Evolutionary conservation across 2,797 vertebrate species (phyloP).

Genomic region (Muscicapa comitata): DNA sequence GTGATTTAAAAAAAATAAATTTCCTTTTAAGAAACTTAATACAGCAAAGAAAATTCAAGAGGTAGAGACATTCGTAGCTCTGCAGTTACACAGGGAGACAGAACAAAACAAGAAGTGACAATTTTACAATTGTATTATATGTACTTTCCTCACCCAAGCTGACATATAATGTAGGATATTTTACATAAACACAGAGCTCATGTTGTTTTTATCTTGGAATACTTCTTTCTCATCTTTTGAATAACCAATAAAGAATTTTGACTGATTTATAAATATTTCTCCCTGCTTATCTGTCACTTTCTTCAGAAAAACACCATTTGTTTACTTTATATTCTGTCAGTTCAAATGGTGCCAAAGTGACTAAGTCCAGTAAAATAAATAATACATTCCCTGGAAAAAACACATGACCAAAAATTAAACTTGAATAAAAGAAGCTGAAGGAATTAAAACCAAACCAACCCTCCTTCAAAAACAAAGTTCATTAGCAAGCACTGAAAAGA

Average conservation of each 20-base stretch:
- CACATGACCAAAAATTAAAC: neutral
- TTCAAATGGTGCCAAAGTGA: neutral
- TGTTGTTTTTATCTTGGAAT: neutral
- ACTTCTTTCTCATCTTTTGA: neutral
- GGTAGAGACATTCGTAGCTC: neutral
- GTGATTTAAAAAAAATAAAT: neutral
- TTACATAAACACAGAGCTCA: neutral
- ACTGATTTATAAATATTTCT: neutral
- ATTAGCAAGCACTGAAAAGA: neutral
- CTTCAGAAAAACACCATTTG: neutral
- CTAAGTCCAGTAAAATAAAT: constrained; percentile 11
- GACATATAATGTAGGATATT: neutral
- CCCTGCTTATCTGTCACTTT: neutral
- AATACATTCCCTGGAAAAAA: neutral
- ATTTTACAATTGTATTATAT: neutral
- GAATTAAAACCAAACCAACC: neutral
- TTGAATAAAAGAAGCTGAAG: neutral
- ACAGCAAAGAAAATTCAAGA: constrained; percentile 19
- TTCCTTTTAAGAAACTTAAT: constrained; percentile 13
- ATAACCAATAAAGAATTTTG: neutral
- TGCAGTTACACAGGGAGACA: neutral
- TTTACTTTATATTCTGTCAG: neutral
- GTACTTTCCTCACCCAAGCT: neutral
- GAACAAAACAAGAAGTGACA: neutral
- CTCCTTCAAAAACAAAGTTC: neutral